A percentile compares a stretch with the other conserved stretches of the same genome.
phyloP scores from a whole-genome alignment of 2,797 vertebrate genomes.

The Centroberyx gerrardi region DNA sequence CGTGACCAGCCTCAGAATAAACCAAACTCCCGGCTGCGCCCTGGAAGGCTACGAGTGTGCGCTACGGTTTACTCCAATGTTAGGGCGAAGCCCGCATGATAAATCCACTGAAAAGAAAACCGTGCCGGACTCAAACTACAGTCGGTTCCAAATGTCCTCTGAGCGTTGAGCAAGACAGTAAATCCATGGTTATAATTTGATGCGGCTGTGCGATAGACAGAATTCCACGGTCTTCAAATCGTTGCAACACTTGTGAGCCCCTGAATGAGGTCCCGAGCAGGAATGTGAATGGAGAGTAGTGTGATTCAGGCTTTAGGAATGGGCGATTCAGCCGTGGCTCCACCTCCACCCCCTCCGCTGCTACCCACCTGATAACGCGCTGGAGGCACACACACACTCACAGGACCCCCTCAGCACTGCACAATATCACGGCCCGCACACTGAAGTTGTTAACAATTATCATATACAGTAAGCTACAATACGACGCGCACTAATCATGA shows the following conservation, averaged over 20 bases:
- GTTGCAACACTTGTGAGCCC: conserved; percentile 13
- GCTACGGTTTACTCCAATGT: conserved; percentile 59
- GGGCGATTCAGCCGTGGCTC: conserved; percentile 70
- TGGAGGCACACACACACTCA: conserved; percentile 16
- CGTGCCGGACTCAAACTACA: conserved; percentile 16
- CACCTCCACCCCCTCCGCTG: conserved; percentile 61
- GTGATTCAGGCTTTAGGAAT: conserved; percentile 85
- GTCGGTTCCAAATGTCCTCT: conserved; percentile 41
- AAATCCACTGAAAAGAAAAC: conserved; percentile 66
- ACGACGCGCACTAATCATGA: too few relatives aligned
- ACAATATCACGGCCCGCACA: too few relatives aligned
- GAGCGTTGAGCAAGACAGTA: conserved; percentile 46
- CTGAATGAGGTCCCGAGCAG: conserved; percentile 57
- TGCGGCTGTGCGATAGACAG: conserved; percentile 10
- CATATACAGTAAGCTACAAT: too few relatives aligned
- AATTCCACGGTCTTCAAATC: conserved; percentile 39
- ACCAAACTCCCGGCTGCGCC: conserved; percentile 49
- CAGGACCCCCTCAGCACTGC: background rate
- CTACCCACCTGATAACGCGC: conserved; percentile 72
- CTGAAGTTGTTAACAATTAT: too few relatives aligned
- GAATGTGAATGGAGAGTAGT: conserved; percentile 82
- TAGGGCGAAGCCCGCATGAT: conserved; percentile 75
- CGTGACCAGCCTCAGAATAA: conserved; percentile 50
- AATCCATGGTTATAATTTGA: conserved; percentile 74
- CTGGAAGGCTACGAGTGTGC: conserved; percentile 43